phyloP scores from a whole-genome alignment of 2,888 invertebrate genomes.

The Lepidonotus clava region DNA sequence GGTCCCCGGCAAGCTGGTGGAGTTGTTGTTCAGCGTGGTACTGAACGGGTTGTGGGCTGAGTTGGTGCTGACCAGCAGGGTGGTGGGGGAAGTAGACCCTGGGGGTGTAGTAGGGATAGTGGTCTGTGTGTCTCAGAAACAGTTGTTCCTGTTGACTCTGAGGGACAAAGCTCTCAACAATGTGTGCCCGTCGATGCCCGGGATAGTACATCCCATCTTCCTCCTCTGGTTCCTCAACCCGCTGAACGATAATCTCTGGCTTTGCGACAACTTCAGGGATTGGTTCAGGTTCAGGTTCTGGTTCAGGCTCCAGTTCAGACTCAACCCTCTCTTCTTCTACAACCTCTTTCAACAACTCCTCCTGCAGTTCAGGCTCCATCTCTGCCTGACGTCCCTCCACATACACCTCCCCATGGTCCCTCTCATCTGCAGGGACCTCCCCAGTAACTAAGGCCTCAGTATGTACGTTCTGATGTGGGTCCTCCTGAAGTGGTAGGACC shows the following conservation, averaged over 20 bases:
- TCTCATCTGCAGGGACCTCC: background rate
- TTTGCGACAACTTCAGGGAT: background rate
- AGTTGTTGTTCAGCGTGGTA: background rate
- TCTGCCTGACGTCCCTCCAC: background rate
- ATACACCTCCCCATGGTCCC: background rate
- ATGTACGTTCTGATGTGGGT: background rate
- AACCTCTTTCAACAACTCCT: background rate
- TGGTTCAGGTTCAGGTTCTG: slow-evolving; percentile 8
- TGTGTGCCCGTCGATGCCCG: background rate
- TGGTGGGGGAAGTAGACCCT: background rate
- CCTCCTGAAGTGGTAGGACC: background rate
- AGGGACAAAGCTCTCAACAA: slow-evolving; percentile 12
- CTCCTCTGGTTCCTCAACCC: background rate
- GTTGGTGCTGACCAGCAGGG: background rate
- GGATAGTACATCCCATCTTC: background rate
- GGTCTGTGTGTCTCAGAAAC: background rate
- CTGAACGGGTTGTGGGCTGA: background rate
- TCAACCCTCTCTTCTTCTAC: background rate
- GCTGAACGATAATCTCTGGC: background rate
- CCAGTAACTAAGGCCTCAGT: background rate
- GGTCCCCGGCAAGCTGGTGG: background rate
- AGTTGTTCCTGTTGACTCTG: background rate
- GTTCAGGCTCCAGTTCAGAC: background rate
- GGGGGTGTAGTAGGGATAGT: background rate
- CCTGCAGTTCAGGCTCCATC: background rate